These are phyloP conservation scores for Parapristionchus giblindavisi DNA, from an alignment of 2,888 invertebrate genomes.

Conservation along the genomic window DNA sequence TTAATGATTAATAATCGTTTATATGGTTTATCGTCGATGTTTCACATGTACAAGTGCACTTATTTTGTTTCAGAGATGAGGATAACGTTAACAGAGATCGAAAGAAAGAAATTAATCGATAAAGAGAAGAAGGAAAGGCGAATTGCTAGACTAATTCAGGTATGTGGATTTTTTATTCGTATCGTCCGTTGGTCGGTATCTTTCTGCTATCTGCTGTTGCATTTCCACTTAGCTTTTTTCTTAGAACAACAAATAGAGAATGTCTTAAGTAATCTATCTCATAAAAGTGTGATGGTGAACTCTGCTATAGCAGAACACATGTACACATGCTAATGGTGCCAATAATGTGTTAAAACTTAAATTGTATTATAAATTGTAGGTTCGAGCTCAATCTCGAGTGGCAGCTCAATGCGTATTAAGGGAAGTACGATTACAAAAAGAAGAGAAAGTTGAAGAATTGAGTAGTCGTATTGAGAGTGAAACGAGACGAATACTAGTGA, in stretches of 20 bases:
- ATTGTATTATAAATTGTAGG: constrained; percentile 15
- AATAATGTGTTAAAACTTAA: no score
- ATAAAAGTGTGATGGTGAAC: no score
- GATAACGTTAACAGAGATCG: constrained; percentile 25
- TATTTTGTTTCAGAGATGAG: constrained; percentile 20
- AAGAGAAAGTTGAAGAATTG: constrained; percentile 19
- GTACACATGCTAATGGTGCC: no score
- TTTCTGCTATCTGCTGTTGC: background rate
- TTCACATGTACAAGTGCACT: background rate
- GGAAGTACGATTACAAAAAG: constrained; percentile 27
- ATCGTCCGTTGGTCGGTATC: background rate
- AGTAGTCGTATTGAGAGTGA: background rate
- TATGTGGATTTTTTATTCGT: constrained; percentile 15
- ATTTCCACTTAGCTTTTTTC: background rate
- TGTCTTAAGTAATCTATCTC: no score
- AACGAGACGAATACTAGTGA: constrained; percentile 6
- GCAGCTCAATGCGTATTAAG: constrained; percentile 15
- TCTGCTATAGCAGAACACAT: no score
- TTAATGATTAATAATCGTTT: no score
- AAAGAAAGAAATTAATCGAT: constrained; percentile 23
- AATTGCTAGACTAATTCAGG: constrained; percentile 35
- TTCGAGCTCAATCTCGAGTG: constrained; percentile 23
- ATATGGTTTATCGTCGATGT: no score
- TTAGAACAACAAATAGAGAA: no score
- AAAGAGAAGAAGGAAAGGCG: constrained; percentile 37